Conservation (phyloP, 2,888 invertebrate genomes). For the Blastobasis adustella region DNA sequence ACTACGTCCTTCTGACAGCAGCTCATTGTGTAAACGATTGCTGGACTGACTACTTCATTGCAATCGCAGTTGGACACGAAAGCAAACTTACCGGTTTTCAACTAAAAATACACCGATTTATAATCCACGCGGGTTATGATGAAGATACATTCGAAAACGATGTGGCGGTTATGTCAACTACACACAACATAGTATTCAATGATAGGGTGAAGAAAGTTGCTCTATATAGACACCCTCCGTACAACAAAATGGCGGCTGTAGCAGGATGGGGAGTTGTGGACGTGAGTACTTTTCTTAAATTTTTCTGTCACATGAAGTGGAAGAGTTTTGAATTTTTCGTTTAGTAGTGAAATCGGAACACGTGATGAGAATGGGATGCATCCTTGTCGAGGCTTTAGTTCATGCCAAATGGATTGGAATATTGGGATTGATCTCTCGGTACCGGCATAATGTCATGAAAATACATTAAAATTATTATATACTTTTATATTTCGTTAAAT, state of each 20-base stretch:
- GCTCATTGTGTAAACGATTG: slow-evolving; percentile 20
- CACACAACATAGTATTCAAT: slow-evolving; percentile 12
- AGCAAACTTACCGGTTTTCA: neutral
- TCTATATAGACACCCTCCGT: slow-evolving; percentile 15
- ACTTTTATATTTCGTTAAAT: too few species aligned
- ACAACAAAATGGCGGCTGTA: slow-evolving; percentile 10
- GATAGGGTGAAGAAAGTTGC: slow-evolving; percentile 14
- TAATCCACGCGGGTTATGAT: slow-evolving; percentile 20
- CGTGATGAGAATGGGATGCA: too few species aligned
- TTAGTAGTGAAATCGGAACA: too few species aligned
- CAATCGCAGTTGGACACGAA: slow-evolving; percentile 9
- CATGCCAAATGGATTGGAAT: too few species aligned
- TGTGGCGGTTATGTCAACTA: slow-evolving; percentile 20
- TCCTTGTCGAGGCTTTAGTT: too few species aligned
- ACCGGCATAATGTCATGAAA: too few species aligned
- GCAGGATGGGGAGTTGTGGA: slow-evolving; percentile 25
- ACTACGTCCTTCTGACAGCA: slow-evolving; percentile 19
- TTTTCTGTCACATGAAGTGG: too few species aligned
- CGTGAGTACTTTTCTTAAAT: slow-evolving; percentile 15
- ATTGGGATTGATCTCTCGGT: too few species aligned
- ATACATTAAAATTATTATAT: too few species aligned
- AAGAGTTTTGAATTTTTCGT: too few species aligned
- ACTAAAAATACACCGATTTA: slow-evolving; percentile 7
- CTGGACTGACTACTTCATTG: neutral
- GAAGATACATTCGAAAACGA: slow-evolving; percentile 13